Conservation (phyloP, 1,140 invertebrate species). For the Thaumetopoea pityocampa region DNA sequence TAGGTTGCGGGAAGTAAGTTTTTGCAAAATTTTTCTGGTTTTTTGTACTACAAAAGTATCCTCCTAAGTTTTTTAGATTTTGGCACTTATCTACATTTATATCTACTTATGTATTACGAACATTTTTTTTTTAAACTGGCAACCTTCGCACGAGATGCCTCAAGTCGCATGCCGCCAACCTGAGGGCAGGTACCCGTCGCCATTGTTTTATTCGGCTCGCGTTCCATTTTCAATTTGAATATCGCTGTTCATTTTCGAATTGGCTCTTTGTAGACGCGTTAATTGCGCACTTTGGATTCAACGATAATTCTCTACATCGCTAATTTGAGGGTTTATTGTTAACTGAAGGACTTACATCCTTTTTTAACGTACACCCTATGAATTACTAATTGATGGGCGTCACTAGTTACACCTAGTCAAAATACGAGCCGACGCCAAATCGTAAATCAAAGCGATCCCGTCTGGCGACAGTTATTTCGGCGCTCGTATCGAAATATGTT, state of each 20-base stretch:
- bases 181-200: constrained; percentile 37
- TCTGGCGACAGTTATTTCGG: constrained; percentile 32
- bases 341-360: constrained; percentile 52
- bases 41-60: too few relatives aligned
- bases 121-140: too few relatives aligned
- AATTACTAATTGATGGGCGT: constrained; percentile 50
- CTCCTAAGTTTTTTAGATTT: too few relatives aligned
- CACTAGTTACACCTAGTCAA: constrained; percentile 15
- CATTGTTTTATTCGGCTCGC: constrained; percentile 66
- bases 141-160: constrained; percentile 1
- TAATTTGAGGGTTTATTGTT: constrained; percentile 71
- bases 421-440: constrained; percentile 18
- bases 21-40: too few relatives aligned
- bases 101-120: too few relatives aligned
- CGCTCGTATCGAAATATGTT: constrained; percentile 23
- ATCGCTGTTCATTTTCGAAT: constrained; percentile 70
- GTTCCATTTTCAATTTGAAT: constrained; percentile 73
- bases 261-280: constrained; percentile 64
- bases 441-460: constrained; percentile 33
- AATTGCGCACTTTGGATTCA: constrained; percentile 73
- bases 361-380: constrained; percentile 50
- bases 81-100: too few relatives aligned
- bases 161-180: constrained; percentile 34
- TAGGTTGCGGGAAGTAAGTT: too few relatives aligned
- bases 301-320: constrained; percentile 62